phyloP scores from a whole-genome alignment of 1,140 invertebrate species.

The Magallana ariakensis region DNA sequence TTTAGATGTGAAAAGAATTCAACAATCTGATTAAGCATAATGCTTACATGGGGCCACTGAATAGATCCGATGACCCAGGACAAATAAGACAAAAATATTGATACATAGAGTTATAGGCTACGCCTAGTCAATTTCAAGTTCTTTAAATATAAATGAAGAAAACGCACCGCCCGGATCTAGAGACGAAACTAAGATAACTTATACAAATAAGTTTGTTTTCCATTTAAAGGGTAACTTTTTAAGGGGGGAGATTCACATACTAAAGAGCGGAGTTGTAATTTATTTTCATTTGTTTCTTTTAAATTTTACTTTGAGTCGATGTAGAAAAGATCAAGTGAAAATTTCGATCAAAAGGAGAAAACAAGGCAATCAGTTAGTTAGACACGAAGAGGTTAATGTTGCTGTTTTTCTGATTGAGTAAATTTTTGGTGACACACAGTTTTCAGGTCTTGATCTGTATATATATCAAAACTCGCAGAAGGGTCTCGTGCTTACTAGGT shows the following conservation, averaged over 20 bases:
- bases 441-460: neutral
- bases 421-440: neutral
- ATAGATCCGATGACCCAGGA: constrained; percentile 24
- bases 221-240: constrained; percentile 17
- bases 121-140: constrained; percentile 27
- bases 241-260: too few relatives aligned
- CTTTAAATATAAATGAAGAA: constrained; percentile 33
- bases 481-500: neutral
- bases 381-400: constrained; percentile 2
- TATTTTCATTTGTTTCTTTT: too few relatives aligned
- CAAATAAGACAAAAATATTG: constrained; percentile 32
- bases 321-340: neutral
- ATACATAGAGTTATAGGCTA: constrained; percentile 26
- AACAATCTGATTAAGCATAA: constrained; percentile 32
- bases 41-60: neutral
- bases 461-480: neutral
- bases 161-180: neutral
- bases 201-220: constrained; percentile 26
- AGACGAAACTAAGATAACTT: constrained; percentile 9
- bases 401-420: neutral
- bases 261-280: too few relatives aligned
- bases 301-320: neutral
- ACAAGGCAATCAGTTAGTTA: neutral
- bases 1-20: constrained; percentile 35
- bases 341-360: neutral